Evolutionary conservation across 1,140 invertebrate genomes (phyloP).

Genomic region (Drosophila mojavensis): DNA sequence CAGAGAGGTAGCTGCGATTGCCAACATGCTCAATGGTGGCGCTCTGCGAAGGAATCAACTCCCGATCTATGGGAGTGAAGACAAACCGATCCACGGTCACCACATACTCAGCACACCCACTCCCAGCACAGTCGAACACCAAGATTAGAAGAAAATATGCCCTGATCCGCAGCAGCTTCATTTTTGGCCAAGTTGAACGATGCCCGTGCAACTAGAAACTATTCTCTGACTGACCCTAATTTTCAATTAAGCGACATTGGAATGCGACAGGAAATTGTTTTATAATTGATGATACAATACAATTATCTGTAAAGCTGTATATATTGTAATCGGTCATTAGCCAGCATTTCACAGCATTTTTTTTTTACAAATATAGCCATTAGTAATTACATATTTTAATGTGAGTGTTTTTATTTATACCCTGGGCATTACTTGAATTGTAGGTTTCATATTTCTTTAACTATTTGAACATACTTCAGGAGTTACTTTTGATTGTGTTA

Average conservation of each 20-base stretch:
- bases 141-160: conserved; percentile 13
- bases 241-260: not conserved
- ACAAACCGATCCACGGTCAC: conserved; percentile 47
- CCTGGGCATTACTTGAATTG: no score
- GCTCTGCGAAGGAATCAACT: conserved; percentile 43
- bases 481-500: no score
- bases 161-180: conserved; percentile 11
- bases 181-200: not conserved
- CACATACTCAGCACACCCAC: conserved; percentile 26
- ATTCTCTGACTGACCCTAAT: not conserved
- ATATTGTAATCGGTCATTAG: no score
- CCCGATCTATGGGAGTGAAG: conserved; percentile 41
- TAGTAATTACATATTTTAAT: no score
- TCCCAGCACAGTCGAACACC: not conserved
- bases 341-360: no score
- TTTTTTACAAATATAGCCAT: no score
- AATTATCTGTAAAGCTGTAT: not conserved
- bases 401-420: no score
- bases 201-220: not conserved
- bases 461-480: no score
- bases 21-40: conserved; percentile 50
- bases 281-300: conserved; percentile 1
- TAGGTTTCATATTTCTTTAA: no score
- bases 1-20: conserved; percentile 63
- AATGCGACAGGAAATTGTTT: not conserved